Evolutionary conservation across 2,113 vertebrate genomes (phyloP).

Genomic region (Aepyceros melampus): DNA sequence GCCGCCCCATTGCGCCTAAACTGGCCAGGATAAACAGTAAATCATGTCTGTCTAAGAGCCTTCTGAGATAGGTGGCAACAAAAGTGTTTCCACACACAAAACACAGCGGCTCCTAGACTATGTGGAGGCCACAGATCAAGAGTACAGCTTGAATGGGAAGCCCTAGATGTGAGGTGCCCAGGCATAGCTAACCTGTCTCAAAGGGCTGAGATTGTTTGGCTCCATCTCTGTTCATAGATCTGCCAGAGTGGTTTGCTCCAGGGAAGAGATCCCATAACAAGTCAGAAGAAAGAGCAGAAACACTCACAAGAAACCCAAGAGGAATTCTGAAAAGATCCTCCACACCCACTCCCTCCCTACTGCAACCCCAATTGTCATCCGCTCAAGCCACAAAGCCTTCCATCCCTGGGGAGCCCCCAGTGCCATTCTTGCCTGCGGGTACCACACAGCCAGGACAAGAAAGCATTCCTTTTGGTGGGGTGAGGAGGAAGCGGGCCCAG

Average conservation of each 20-base stretch:
- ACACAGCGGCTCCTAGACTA: neutral
- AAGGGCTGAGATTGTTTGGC: neutral
- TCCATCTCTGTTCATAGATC: neutral
- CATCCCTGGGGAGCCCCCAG: neutral
- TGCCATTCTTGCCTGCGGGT: slow-evolving; percentile 35
- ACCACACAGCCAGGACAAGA: slow-evolving; percentile 54
- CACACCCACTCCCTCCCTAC: neutral
- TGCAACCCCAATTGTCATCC: slow-evolving; percentile 39
- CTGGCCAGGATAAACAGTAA: neutral
- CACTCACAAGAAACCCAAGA: slow-evolving; percentile 28
- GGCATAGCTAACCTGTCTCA: neutral
- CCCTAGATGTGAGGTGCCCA: neutral
- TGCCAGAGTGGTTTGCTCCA: neutral
- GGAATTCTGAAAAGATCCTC: slow-evolving; percentile 35
- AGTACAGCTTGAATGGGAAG: neutral
- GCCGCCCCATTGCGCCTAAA: neutral
- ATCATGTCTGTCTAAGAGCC: neutral
- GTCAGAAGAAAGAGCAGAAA: slow-evolving; percentile 27
- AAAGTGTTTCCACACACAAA: neutral
- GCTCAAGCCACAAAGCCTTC: slow-evolving; percentile 47
- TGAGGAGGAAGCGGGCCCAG: slow-evolving; percentile 28
- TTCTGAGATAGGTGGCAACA: neutral
- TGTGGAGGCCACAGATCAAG: neutral
- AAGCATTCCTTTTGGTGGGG: slow-evolving; percentile 55
- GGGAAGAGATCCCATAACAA: neutral